Conservation (phyloP, 2,113 vertebrate genomes). For the Gymnogyps californianus region DNA sequence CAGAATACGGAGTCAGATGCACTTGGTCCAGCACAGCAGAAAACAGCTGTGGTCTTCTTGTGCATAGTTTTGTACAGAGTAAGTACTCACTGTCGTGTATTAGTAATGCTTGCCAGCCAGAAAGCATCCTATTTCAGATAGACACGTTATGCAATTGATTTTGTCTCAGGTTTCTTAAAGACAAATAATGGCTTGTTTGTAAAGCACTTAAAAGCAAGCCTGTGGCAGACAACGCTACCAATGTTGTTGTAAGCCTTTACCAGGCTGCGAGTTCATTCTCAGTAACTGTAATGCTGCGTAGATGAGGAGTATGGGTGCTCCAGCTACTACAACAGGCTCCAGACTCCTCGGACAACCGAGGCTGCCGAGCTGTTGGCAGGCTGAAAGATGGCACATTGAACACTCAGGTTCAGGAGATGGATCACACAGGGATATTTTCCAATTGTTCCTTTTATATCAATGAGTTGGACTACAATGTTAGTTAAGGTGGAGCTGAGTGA, state of each 20-base stretch:
- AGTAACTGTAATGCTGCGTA: neutral
- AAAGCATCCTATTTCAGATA: neutral
- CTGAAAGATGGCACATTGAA: neutral
- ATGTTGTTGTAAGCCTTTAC: neutral
- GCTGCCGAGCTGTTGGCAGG: neutral
- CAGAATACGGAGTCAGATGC: neutral
- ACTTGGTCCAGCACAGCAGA: neutral
- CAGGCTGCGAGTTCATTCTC: neutral
- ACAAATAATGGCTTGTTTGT: neutral
- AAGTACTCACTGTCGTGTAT: too few relatives aligned
- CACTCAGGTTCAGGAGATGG: neutral
- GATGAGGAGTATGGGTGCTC: neutral
- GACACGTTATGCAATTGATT: neutral
- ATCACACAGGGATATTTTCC: neutral
- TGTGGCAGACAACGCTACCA: neutral
- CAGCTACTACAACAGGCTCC: neutral
- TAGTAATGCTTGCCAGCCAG: neutral
- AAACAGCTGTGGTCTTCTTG: neutral
- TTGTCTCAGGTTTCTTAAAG: neutral
- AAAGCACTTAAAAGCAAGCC: neutral
- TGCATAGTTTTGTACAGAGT: neutral
- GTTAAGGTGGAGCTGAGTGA: neutral
- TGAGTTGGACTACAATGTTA: neutral
- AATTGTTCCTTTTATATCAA: neutral
- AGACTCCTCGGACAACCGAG: neutral